These are phyloP conservation scores for Colostygia pectinataria DNA, from an alignment of 2,888 invertebrate species.

Conservation along the genomic window DNA sequence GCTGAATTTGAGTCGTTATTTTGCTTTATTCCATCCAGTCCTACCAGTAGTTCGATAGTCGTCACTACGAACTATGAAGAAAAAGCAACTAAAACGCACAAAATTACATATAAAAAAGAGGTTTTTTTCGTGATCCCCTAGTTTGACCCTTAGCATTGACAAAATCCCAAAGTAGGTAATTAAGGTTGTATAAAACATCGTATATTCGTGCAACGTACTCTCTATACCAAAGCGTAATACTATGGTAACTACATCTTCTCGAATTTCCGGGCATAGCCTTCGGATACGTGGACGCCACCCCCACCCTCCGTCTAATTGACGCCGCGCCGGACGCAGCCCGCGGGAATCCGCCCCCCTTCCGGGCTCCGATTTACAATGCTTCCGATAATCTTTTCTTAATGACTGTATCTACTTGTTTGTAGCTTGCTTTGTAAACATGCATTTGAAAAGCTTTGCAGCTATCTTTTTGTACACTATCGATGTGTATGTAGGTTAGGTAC, in stretches of 20 bases:
- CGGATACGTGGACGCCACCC: slow-evolving; percentile 49
- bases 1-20: no score
- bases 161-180: no score
- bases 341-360: slow-evolving; percentile 68
- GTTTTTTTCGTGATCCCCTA: no score
- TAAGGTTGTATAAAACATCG: background rate
- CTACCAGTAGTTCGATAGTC: no score
- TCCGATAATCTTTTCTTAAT: slow-evolving; percentile 80
- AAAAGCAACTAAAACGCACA: no score
- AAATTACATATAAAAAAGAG: no score
- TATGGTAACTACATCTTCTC: slow-evolving; percentile 44
- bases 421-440: slow-evolving; percentile 3
- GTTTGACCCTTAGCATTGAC: no score
- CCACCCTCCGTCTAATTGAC: slow-evolving; percentile 72
- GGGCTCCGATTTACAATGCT: slow-evolving; percentile 72
- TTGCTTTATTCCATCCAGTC: no score
- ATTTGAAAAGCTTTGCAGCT: background rate
- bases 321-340: slow-evolving; percentile 73
- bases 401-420: slow-evolving; percentile 43
- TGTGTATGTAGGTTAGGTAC: no score
- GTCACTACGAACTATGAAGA: no score
- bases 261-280: slow-evolving; percentile 72
- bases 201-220: slow-evolving; percentile 6
- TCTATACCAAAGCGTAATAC: slow-evolving; percentile 11
- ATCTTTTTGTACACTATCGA: no score